Evolutionary conservation across 1,140 invertebrate genomes (phyloP), one percentile per base, ranked within the genome.

Genomic region (Scaptomyza hsui): DNA sequence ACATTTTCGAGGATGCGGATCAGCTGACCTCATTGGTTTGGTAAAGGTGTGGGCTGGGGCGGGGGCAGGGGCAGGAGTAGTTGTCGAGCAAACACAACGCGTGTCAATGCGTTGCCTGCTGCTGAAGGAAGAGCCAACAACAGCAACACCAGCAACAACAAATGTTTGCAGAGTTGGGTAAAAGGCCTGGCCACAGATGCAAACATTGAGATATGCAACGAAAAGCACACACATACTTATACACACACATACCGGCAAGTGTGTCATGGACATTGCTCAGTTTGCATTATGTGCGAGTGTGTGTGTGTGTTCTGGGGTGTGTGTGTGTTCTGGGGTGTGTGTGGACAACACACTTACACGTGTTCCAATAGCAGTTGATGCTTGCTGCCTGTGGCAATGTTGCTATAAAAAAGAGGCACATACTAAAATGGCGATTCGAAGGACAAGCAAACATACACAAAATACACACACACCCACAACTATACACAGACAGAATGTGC

Each of bases 141-240:
- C 60, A 45, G n/a, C 59, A 63, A 16, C 59, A 62, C 24, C 49
- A 62, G 48, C 49, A 62, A 29, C 15, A 47, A 24, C 16, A 70
- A 45, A 44, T 68, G 64, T 72, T 72, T 72, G 64, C 56, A 48
- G 42, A 68, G 35, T 53, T 49, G 41, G 62, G 45, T 37, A 60
- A 37, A 55, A 60, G 64, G 49, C 51, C 45, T 51, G 67, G 55
- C 59, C 59, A 47, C 80, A 77, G 73, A 86, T 86, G 81, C 82
- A 86, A 86, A 88, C 81, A 86, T 79, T 57, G 82, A 72, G 81
- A 86, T 86, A 86, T 88, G 82, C 75, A 83, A 69, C 72, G 72
- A 77, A 78, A 75, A 67, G 67, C 62, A 77, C 72, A 77, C 61
- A 83, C 57, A 67, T 45, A 65, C 26, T 44, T 9, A 44, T 6